Evolutionary conservation across 2,888 invertebrate species (phyloP), one percentile per base, ranked within the genome.

Genomic region (Diaphora mendica): DNA sequence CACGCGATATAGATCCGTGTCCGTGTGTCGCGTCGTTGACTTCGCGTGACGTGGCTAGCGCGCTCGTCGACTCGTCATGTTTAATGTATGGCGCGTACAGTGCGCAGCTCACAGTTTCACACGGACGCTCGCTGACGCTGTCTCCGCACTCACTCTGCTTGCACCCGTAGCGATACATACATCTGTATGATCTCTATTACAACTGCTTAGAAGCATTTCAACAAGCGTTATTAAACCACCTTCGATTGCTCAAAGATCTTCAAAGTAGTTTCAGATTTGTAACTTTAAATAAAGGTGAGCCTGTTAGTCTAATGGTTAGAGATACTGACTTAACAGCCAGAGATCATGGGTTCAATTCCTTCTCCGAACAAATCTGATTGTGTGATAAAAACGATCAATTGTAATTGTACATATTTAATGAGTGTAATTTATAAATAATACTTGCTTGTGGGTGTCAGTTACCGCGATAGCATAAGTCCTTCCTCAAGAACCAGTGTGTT

Each of bases 31-130:
- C 55, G 13, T 9, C 3, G 33, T 33, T 3, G 33, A n/a, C 55
- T 39, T 42, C 5, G 20, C 39, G 33, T 44, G 65, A n/a, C 48
- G 20, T 26, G 42, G 15, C 0, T 64, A 7, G 20, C 64, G 20
- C 64, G 35, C 70, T 55, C 55, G 15, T 13, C 23, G 23, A 33
- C 17, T 2, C 62, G 62, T 59, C 73, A 80, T 80, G 83, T 79
- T 59, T 81, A 71, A 78, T 83, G 83, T 76, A 81, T 81, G 68
- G 68, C 64, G 71, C 44, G 68, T 64, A 71, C 35, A 35, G 23
- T 13, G 23, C 33, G 51, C 23, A 64, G 74, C 73, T 70, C 73
- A 64, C 70, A 68, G 73, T 35, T 72, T 80, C 81, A 78, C 80
- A 82, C 75, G 82, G 72, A 35, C 66, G 33, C 68, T 70, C 72